These are phyloP conservation scores for Zophobas morio DNA, from an alignment of 1,140 invertebrate genomes.

Conservation along the genomic window DNA sequence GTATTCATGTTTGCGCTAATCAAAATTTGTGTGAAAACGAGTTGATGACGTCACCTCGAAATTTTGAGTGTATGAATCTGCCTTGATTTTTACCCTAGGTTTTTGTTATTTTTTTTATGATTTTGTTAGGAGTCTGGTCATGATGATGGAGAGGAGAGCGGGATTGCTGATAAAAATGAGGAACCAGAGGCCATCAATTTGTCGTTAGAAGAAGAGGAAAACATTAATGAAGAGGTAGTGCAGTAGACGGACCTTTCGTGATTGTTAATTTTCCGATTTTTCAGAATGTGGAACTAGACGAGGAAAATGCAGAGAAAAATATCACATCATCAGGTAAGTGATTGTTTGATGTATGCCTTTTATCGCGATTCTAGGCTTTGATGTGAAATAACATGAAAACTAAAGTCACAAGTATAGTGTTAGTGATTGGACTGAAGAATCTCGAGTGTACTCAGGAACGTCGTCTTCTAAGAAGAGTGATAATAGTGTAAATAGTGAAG, in stretches of 20 bases:
- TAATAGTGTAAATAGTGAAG: neutral
- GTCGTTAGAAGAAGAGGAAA: constrained; percentile 65
- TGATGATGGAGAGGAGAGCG: constrained; percentile 29
- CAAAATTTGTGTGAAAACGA: too few relatives aligned
- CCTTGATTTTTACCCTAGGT: too few relatives aligned
- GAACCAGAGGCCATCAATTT: constrained; percentile 54
- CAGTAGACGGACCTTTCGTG: neutral
- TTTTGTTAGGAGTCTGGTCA: neutral
- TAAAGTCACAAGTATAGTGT: constrained; percentile 39
- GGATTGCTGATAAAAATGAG: neutral
- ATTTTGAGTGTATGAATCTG: too few relatives aligned
- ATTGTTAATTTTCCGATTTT: neutral
- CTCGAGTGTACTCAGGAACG: neutral
- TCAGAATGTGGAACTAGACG: neutral
- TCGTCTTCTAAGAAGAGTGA: neutral
- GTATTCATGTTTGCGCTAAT: too few relatives aligned
- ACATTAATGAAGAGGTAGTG: constrained; percentile 65
- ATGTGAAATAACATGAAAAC: constrained; percentile 27
- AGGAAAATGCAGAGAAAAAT: neutral
- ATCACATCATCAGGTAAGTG: neutral
- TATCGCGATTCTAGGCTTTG: constrained; percentile 21
- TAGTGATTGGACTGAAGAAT: constrained; percentile 23
- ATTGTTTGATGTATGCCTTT: constrained; percentile 1
- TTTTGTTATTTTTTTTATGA: neutral
- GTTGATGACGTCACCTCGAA: too few relatives aligned